These are phyloP conservation scores for Terrapene triunguis DNA, from an alignment of 2,113 vertebrate species.

Conservation along the genomic window DNA sequence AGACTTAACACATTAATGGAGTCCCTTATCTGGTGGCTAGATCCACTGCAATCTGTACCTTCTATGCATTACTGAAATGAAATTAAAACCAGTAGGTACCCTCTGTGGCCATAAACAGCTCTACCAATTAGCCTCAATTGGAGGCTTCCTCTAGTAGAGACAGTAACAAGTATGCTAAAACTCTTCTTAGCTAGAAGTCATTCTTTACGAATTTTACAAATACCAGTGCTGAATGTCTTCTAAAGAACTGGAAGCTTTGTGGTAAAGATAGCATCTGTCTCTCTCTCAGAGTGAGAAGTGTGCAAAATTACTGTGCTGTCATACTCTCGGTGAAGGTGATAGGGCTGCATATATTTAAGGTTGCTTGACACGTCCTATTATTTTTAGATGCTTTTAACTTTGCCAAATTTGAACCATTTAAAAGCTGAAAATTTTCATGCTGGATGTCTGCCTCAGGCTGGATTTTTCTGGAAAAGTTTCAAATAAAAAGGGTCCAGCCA, in stretches of 20 bases:
- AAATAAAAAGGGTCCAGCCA: neutral
- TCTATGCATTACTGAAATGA: neutral
- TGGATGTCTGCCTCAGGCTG: neutral
- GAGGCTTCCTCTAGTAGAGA: neutral
- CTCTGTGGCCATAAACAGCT: neutral
- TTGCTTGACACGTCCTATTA: neutral
- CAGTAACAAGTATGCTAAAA: neutral
- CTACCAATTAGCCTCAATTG: neutral
- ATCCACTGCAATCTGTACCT: neutral
- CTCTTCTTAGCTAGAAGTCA: neutral
- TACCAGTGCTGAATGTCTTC: neutral
- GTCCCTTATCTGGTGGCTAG: neutral
- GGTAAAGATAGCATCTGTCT: neutral
- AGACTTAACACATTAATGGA: neutral
- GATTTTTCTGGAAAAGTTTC: neutral
- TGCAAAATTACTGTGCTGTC: neutral
- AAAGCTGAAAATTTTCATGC: neutral
- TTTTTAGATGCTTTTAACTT: neutral
- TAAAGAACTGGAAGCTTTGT: neutral
- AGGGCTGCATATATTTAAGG: neutral
- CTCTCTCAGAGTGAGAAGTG: neutral
- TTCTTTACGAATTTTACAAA: neutral
- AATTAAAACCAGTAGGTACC: neutral
- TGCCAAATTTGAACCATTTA: neutral
- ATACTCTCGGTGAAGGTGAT: neutral